phyloP scores from a whole-genome alignment of 2,113 vertebrate genomes.

The Candoia aspera region DNA sequence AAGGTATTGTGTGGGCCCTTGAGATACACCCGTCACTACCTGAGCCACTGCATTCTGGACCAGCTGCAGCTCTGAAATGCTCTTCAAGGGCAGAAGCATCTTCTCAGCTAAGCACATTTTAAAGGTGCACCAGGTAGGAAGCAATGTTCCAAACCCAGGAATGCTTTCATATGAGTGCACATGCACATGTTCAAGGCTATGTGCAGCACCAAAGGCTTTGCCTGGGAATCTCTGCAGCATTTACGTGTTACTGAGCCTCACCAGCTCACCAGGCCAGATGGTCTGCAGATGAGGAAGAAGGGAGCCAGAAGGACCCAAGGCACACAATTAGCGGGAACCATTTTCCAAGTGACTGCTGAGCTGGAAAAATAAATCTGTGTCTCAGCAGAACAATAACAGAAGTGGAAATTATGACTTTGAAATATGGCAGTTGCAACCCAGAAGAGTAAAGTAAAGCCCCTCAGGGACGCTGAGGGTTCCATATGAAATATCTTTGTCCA shows the following conservation, averaged over 20 bases:
- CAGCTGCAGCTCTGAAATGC: background rate
- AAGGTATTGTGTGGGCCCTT: too few relatives aligned
- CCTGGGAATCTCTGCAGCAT: background rate
- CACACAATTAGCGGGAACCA: background rate
- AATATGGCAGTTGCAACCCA: background rate
- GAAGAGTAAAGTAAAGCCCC: background rate
- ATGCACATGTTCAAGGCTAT: background rate
- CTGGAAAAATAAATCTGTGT: conserved; percentile 5
- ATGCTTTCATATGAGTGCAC: background rate
- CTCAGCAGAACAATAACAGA: background rate
- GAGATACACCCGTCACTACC: too few relatives aligned
- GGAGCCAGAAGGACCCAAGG: conserved; percentile 6
- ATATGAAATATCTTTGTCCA: conserved; percentile 22
- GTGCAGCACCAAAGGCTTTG: conserved; percentile 10
- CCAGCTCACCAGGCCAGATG: background rate
- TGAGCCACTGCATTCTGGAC: background rate
- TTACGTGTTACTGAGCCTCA: background rate
- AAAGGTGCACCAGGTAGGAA: background rate
- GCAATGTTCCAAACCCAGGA: background rate
- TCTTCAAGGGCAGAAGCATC: background rate
- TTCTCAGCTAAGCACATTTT: background rate
- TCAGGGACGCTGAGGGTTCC: background rate
- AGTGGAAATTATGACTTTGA: conserved; percentile 6
- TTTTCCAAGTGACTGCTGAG: background rate
- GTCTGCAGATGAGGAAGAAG: background rate